These are phyloP conservation scores for Platysteira castanea DNA, from an alignment of 2,113 vertebrate species.

Conservation along the genomic window DNA sequence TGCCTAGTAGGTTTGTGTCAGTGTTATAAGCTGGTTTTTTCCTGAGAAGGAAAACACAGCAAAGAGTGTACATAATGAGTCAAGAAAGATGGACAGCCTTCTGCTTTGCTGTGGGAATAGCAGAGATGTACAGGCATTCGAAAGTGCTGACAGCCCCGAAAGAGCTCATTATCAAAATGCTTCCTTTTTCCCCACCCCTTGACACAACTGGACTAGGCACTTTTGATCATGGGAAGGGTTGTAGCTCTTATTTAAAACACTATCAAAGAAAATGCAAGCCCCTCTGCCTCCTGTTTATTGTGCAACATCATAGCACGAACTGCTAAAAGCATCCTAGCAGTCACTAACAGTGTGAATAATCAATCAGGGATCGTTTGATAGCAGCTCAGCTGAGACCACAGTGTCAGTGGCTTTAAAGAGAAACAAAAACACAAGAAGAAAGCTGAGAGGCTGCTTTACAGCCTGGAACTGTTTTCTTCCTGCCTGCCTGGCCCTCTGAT, in stretches of 20 bases:
- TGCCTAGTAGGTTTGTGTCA: background rate
- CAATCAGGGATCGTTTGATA: background rate
- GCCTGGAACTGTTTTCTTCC: background rate
- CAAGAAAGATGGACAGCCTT: background rate
- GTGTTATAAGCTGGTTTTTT: background rate
- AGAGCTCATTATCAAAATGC: slow-evolving; percentile 26
- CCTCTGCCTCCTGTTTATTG: background rate
- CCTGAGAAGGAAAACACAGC: background rate
- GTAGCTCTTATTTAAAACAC: background rate
- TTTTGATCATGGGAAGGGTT: slow-evolving; percentile 22
- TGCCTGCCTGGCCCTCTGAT: background rate
- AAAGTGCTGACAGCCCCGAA: slow-evolving; percentile 8
- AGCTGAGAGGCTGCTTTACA: background rate
- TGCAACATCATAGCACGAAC: background rate
- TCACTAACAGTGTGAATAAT: background rate
- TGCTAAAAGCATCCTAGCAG: background rate
- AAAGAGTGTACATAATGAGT: fast-evolving
- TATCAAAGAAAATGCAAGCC: background rate
- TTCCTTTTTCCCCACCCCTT: slow-evolving; percentile 23
- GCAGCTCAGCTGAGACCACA: background rate
- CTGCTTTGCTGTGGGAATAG: background rate
- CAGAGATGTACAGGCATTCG: background rate
- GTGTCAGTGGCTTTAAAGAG: background rate
- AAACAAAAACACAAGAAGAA: background rate
- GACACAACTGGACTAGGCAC: background rate